Evolutionary conservation across 2,113 vertebrate species (phyloP).

Genomic region (Otus sunia): DNA sequence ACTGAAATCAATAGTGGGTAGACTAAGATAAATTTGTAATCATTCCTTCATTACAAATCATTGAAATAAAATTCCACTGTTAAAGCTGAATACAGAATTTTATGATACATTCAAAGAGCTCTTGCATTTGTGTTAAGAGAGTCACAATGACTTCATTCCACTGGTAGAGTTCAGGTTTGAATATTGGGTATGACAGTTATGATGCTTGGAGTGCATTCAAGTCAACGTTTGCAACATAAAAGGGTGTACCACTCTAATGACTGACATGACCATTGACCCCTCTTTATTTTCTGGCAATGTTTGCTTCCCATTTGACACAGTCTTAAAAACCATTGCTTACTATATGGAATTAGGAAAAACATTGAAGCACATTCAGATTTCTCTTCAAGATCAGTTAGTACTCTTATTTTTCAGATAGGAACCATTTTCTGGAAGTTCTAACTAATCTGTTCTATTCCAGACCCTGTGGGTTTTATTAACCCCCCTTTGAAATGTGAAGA

Average conservation of each 20-base stretch:
- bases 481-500: background rate
- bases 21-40: background rate
- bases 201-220: background rate
- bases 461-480: background rate
- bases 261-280: background rate
- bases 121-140: background rate
- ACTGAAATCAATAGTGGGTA: background rate
- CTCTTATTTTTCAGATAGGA: background rate
- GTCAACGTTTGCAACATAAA: background rate
- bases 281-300: background rate
- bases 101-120: background rate
- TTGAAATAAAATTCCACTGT: background rate
- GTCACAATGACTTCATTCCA: background rate
- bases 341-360: background rate
- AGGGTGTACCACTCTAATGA: background rate
- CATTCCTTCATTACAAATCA: background rate
- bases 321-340: background rate
- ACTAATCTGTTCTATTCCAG: background rate
- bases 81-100: background rate
- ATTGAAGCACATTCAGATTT: background rate
- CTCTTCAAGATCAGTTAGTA: background rate
- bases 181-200: background rate
- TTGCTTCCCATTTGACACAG: background rate
- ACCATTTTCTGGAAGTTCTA: background rate
- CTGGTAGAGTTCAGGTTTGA: background rate